These are phyloP conservation scores for Acanthochromis polyacanthus DNA, from an alignment of 2,113 vertebrate species.

Conservation along the genomic window DNA sequence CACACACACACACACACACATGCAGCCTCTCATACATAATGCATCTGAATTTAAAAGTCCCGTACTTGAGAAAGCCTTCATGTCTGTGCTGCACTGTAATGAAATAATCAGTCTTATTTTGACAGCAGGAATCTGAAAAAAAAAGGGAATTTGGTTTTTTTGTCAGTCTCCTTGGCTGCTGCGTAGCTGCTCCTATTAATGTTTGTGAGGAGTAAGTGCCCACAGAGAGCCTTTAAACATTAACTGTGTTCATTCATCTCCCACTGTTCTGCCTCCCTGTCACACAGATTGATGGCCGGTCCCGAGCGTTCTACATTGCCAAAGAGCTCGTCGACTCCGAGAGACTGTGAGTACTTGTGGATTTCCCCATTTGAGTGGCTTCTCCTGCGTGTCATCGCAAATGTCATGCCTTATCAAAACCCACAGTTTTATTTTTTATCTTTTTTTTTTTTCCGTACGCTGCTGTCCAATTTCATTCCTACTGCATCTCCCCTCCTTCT, in stretches of 20 bases:
- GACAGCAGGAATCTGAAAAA: constrained; percentile 65
- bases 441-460: neutral
- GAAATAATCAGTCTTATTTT: constrained; percentile 85
- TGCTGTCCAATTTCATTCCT: neutral
- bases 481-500: constrained; percentile 19
- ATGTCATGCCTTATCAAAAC: constrained; percentile 13
- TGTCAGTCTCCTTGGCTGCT: neutral
- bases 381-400: constrained; percentile 19
- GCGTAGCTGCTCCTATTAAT: constrained; percentile 46
- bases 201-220: constrained; percentile 52
- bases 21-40: constrained; percentile 81
- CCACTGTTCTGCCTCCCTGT: constrained; percentile 59
- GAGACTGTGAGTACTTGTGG: constrained; percentile 89
- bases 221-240: constrained; percentile 70
- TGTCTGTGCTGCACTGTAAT: constrained; percentile 73
- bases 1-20: constrained; percentile 19
- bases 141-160: constrained; percentile 57
- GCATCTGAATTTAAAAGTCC: constrained; percentile 76
- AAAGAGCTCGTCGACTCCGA: constrained; percentile 94
- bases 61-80: constrained; percentile 69
- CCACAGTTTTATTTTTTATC: neutral
- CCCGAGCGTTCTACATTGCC: constrained; percentile 91
- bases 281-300: constrained; percentile 91
- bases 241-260: constrained; percentile 72
- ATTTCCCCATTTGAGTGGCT: constrained; percentile 5